A percentile compares a stretch with the other conserved stretches of the same genome.
These are phyloP conservation scores for Colletes gigas DNA, from an alignment of 1,140 invertebrate species.

Conservation along the genomic window DNA sequence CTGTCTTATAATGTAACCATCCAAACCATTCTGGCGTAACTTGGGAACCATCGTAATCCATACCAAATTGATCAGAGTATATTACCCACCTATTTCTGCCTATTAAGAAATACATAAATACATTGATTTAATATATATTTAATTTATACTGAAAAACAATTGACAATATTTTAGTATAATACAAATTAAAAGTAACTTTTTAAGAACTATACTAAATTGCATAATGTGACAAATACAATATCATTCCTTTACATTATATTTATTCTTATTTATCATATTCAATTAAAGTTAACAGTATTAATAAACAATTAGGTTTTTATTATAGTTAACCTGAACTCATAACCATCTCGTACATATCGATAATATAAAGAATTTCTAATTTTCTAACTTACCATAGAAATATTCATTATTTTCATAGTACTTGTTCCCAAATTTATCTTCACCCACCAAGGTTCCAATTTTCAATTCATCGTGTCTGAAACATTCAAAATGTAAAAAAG, in stretches of 20 bases:
- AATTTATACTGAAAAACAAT: no score
- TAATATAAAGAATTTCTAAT: not conserved
- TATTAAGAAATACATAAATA: slow-evolving; percentile 67
- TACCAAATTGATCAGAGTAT: slow-evolving; percentile 87
- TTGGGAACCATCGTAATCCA: slow-evolving; percentile 97
- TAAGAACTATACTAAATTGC: no score
- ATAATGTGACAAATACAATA: no score
- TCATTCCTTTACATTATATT: no score
- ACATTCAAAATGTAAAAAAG: slow-evolving; percentile 64
- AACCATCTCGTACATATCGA: not conserved
- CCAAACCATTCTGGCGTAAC: slow-evolving; percentile 95
- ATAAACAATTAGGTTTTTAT: no score
- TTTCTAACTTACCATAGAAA: slow-evolving; percentile 86
- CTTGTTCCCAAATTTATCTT: slow-evolving; percentile 97
- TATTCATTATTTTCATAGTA: slow-evolving; percentile 96
- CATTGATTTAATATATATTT: no score
- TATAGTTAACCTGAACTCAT: no score
- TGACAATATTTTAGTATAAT: no score
- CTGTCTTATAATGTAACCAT: slow-evolving; percentile 92
- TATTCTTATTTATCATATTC: no score
- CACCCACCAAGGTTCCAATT: slow-evolving; percentile 92
- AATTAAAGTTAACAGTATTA: no score
- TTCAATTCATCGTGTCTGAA: slow-evolving; percentile 93
- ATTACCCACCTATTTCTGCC: slow-evolving; percentile 96
- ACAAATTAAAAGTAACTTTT: no score